Percentiles rank a stretch among this genome's conserved stretches.
Evolutionary conservation across 2,113 vertebrate species (phyloP).

Genomic region (Embiotoca jacksoni): DNA sequence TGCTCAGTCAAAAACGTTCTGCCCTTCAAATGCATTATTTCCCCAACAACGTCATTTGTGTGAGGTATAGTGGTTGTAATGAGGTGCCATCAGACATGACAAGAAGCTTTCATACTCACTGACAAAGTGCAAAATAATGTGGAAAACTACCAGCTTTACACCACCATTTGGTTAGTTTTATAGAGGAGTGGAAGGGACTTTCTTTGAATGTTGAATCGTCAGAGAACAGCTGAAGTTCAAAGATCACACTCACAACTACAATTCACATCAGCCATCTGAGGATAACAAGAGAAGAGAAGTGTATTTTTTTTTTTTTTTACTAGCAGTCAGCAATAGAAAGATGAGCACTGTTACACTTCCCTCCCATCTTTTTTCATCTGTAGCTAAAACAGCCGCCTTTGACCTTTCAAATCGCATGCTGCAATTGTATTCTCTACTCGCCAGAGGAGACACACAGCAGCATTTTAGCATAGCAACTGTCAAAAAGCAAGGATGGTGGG

Average conservation of each 20-base stretch:
- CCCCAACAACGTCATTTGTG: conserved; percentile 25
- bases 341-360: too few relatives aligned
- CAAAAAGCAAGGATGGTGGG: conserved; percentile 9
- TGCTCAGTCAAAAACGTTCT: conserved; percentile 5
- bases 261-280: conserved; percentile 11
- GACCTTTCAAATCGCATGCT: conserved; percentile 1
- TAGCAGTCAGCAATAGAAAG: too few relatives aligned
- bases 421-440: conserved; percentile 3
- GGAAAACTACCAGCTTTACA: conserved; percentile 37
- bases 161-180: conserved; percentile 29
- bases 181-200: neutral
- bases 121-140: conserved; percentile 43
- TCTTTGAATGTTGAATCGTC: conserved; percentile 24
- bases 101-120: conserved; percentile 22
- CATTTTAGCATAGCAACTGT: conserved; percentile 40
- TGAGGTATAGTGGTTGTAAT: conserved; percentile 1
- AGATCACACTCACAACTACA: conserved; percentile 26
- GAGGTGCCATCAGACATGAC: conserved; percentile 29
- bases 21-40: conserved; percentile 24
- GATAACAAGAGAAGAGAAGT: neutral
- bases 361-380: neutral
- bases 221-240: conserved; percentile 32
- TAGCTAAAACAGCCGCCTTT: neutral
- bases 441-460: conserved; percentile 21
- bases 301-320: neutral